Evolutionary conservation across 2,888 invertebrate species (phyloP).

Genomic region (Drosophila limbata): DNA sequence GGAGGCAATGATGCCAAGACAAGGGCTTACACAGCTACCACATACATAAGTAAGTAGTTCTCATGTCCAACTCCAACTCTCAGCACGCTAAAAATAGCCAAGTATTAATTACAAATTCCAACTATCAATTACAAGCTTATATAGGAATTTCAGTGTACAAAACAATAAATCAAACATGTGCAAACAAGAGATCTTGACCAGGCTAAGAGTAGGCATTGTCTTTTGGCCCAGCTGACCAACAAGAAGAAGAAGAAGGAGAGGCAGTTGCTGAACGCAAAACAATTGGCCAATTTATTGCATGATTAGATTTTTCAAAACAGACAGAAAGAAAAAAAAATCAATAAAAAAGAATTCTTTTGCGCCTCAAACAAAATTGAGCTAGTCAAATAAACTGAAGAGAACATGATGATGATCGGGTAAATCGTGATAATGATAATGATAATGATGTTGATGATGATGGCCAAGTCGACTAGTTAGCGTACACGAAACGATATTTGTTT

Average conservation of each 20-base stretch:
- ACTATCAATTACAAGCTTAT: conserved; percentile 58
- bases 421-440: conserved; percentile 26
- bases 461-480: conserved; percentile 68
- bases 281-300: conserved; percentile 82
- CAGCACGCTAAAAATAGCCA: conserved; percentile 36
- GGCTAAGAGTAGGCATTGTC: conserved; percentile 49
- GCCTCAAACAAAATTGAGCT: conserved; percentile 65
- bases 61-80: conserved; percentile 20
- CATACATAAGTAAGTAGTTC: conserved; percentile 18
- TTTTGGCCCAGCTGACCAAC: conserved; percentile 32
- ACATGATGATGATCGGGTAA: conserved; percentile 9
- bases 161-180: conserved; percentile 75
- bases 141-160: conserved; percentile 29
- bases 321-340: conserved; percentile 61
- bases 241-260: conserved; percentile 1
- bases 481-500: conserved; percentile 76
- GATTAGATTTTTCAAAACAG: conserved; percentile 65
- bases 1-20: background rate
- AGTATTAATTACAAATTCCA: conserved; percentile 56
- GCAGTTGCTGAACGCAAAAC: conserved; percentile 56
- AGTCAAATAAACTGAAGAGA: conserved; percentile 55
- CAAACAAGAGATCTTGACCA: conserved; percentile 48
- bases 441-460: conserved; percentile 28
- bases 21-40: conserved; percentile 7
- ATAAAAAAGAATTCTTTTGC: conserved; percentile 65